A percentile compares a stretch with the other conserved stretches of the same genome.
Evolutionary conservation across 2,113 vertebrate genomes (phyloP).

Genomic region (Semicossyphus pulcher): DNA sequence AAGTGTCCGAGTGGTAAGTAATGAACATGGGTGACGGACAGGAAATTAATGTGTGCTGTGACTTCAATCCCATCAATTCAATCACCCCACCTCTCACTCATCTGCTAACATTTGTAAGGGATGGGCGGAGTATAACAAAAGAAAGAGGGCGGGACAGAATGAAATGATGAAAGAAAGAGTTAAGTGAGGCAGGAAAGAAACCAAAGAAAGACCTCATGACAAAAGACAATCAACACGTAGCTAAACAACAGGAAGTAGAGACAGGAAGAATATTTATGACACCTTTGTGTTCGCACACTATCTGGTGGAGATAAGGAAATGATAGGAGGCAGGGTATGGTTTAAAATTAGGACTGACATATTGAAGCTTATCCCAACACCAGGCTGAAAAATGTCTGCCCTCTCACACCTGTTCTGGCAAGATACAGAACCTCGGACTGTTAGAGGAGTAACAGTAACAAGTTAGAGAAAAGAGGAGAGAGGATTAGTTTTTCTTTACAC

Average conservation of each 20-base stretch:
- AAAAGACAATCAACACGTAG: slow-evolving; percentile 32
- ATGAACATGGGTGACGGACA: slow-evolving; percentile 1
- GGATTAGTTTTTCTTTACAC: neutral
- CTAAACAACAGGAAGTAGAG: slow-evolving; percentile 27
- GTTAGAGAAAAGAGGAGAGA: neutral
- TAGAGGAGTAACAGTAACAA: slow-evolving; percentile 1
- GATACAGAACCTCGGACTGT: slow-evolving; percentile 48
- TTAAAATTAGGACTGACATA: slow-evolving; percentile 57
- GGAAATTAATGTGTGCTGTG: slow-evolving; percentile 2
- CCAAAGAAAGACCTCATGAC: slow-evolving; percentile 1
- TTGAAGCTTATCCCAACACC: slow-evolving; percentile 55
- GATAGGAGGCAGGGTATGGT: slow-evolving; percentile 34
- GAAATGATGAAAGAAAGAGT: slow-evolving; percentile 49
- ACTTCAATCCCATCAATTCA: slow-evolving; percentile 17
- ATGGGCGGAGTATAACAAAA: slow-evolving; percentile 20
- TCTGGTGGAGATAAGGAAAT: slow-evolving; percentile 57
- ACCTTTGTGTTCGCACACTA: slow-evolving; percentile 37
- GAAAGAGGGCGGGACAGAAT: neutral
- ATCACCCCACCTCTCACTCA: neutral
- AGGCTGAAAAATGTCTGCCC: slow-evolving; percentile 22
- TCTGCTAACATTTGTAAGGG: slow-evolving; percentile 22
- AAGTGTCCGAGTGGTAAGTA: neutral
- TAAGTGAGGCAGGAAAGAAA: slow-evolving; percentile 27
- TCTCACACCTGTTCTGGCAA: slow-evolving; percentile 53
- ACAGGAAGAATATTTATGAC: slow-evolving; percentile 49